These are phyloP conservation scores for Anastatus disparis DNA, from an alignment of 1,140 invertebrate genomes.

Conservation along the genomic window DNA sequence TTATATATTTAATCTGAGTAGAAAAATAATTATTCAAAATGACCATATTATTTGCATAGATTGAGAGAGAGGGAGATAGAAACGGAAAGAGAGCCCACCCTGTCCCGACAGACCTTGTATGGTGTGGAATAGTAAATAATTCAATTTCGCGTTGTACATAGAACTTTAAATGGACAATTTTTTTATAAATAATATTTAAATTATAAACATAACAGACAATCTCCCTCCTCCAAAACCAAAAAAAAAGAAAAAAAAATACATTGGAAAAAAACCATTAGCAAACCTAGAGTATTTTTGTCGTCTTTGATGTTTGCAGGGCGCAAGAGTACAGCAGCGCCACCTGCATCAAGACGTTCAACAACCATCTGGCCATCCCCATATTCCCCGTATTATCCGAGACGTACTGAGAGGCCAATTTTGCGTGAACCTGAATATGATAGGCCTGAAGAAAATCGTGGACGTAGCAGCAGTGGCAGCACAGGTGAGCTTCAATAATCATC, in stretches of 20 bases:
- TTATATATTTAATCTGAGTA: too few species aligned
- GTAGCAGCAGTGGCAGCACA: slow-evolving; percentile 48
- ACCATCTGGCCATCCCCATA: slow-evolving; percentile 59
- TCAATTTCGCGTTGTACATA: neutral
- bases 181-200: too few species aligned
- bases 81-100: neutral
- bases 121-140: slow-evolving; percentile 52
- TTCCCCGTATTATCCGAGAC: slow-evolving; percentile 59
- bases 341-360: slow-evolving; percentile 56
- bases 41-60: too few species aligned
- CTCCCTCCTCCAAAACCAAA: too few species aligned
- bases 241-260: neutral
- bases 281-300: slow-evolving; percentile 12
- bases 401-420: slow-evolving; percentile 57
- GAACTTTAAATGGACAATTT: too few species aligned
- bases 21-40: too few species aligned
- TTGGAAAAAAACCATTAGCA: too few species aligned
- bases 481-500: slow-evolving; percentile 51
- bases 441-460: slow-evolving; percentile 55
- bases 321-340: slow-evolving; percentile 56
- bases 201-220: too few species aligned
- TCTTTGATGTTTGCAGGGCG: slow-evolving; percentile 61
- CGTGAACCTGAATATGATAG: slow-evolving; percentile 53
- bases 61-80: too few species aligned
- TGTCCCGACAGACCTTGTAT: slow-evolving; percentile 44